phyloP scores from a whole-genome alignment of 2,888 invertebrate species.

The Nasonia oneida region DNA sequence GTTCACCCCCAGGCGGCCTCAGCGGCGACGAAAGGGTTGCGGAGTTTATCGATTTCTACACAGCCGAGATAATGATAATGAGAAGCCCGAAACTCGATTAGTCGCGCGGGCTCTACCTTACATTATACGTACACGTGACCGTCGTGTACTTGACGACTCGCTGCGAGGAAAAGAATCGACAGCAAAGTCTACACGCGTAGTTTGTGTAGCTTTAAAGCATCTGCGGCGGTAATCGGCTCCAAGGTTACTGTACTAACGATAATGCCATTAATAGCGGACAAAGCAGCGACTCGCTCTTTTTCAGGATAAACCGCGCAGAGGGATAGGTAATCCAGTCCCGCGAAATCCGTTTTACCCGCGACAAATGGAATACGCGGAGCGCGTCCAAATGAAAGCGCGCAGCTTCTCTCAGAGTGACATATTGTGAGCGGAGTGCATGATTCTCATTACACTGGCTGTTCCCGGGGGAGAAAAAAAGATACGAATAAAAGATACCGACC shows the following conservation, averaged over 20 bases:
- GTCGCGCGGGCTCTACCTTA: not conserved
- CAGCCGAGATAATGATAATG: not conserved
- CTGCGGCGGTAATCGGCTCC: not conserved
- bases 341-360: conserved; percentile 28
- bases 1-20: no score
- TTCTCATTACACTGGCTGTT: conserved; percentile 36
- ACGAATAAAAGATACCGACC: no score
- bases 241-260: not conserved
- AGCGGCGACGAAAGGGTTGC: not conserved
- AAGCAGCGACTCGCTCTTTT: conserved; percentile 4
- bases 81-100: not conserved
- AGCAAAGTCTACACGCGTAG: no score
- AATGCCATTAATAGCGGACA: conserved; percentile 9
- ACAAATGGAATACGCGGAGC: no score
- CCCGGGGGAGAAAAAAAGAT: not conserved
- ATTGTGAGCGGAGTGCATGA: conserved; percentile 45
- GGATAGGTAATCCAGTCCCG: conserved; percentile 12
- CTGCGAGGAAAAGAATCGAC: no score
- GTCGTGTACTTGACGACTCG: no score
- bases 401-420: not conserved
- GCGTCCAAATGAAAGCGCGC: no score
- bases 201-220: no score
- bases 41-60: conserved; percentile 10
- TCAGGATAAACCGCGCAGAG: not conserved
- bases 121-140: not conserved